Base-by-base conservation (phyloP, 2,888 invertebrate species). In the Polia nebulosa region DNA sequence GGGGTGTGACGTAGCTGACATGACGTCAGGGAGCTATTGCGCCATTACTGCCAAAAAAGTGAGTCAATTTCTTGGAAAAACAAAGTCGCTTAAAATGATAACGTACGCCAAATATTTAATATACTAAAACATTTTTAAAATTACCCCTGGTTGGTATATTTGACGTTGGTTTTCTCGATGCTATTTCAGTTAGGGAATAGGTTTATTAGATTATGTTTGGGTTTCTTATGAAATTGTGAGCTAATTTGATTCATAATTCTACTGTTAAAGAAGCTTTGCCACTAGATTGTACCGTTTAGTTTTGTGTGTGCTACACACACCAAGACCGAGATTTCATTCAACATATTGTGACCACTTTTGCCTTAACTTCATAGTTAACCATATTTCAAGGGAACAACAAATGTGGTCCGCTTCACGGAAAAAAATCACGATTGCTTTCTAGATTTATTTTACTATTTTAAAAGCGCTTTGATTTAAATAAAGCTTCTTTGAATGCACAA, bases 21-120 rank as follows among this genome's bases (percentile, higher is more conserved):
- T 88, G 87, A 86, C 85, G 87, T 87, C 83, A 86, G 70, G 61
- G 61, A 51, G 76, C 69, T 80, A 83, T 76, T 82, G 76, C 71
- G 76, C 59, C 71, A 74, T 81, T 76, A 76, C 73, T 82, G 80
- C 81, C 78, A 80, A 87, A 85, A 72, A 81, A 65, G 61, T 83
- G 76, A 82, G 80, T 73, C 72, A 83, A 74, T 65, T 80, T 72
- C 78, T 83, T 76, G 66, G 83, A 72, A 82, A 78, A 72, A 72
- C 47, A 55, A 69, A 74, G 58, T 80, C 39, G 53, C 60, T 67
- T 67, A 70, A 64, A 73, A 63, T 72, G 52, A 71, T 70, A 70
- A 53, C 57, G 25, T 66, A 64, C 51, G 62, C 63, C 65, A 61
- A 69, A 73, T 72, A 70, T 72, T 68, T 44, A 69, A 60, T 72